phyloP scores from a whole-genome alignment of 2,113 vertebrate species.

The Etheostoma cragini region DNA sequence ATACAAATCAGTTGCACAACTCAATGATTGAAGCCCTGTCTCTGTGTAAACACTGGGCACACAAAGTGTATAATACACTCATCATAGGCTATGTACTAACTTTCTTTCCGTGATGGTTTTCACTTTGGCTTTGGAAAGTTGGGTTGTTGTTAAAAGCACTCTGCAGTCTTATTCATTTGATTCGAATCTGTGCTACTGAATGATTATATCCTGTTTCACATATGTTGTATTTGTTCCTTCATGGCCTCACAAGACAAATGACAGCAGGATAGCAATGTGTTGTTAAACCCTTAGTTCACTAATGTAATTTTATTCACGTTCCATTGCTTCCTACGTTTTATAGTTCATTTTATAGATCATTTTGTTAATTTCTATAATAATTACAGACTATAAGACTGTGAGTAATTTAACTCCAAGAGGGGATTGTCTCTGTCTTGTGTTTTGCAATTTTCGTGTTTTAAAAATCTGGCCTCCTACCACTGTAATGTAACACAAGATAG shows the following conservation, averaged over 20 bases:
- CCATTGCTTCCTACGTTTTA: not conserved
- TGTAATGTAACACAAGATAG: slow-evolving; percentile 19
- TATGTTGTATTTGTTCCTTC: slow-evolving; percentile 26
- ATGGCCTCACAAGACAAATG: slow-evolving; percentile 9
- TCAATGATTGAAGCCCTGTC: slow-evolving; percentile 27
- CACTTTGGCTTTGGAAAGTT: slow-evolving; percentile 46
- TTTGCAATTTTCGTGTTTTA: slow-evolving; percentile 10
- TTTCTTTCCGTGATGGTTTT: slow-evolving; percentile 36
- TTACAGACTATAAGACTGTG: not conserved
- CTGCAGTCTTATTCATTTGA: slow-evolving; percentile 19
- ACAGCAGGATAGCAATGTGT: slow-evolving; percentile 11
- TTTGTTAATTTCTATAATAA: slow-evolving; percentile 9
- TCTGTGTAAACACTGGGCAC: slow-evolving; percentile 4
- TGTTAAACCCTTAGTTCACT: slow-evolving; percentile 15
- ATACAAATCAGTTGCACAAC: slow-evolving; percentile 42
- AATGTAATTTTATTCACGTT: slow-evolving; percentile 7
- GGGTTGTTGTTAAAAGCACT: not conserved
- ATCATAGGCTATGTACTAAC: slow-evolving; percentile 13
- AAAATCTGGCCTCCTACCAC: not conserved
- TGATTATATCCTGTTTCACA: slow-evolving; percentile 43
- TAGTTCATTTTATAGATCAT: slow-evolving; percentile 2
- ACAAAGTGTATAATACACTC: slow-evolving; percentile 14
- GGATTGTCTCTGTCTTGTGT: not conserved
- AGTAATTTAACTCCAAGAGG: not conserved
- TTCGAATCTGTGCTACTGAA: not conserved